Evolutionary conservation across 2,797 vertebrate species (phyloP), one percentile per base, ranked within the genome.

Genomic region (Cichlasoma orientale): DNA sequence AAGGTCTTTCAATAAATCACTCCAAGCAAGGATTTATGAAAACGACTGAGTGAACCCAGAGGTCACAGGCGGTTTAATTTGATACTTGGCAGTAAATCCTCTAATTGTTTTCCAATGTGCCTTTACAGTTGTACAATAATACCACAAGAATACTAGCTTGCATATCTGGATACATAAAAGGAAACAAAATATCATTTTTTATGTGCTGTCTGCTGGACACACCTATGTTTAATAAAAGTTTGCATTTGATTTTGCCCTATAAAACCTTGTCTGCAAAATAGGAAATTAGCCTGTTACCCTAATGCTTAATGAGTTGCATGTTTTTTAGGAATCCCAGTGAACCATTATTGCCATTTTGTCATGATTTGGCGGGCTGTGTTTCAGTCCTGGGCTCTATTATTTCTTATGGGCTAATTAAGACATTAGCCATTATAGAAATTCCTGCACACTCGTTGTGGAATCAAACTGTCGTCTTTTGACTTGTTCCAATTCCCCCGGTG

Each of bases 401-500:
- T 93, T 95, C 93, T 95, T 95, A 94, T 94, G 83, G 91, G 92
- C 93, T 95, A 95, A 96, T 96, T 96, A 96, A 95, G 94, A 94
- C 92, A 93, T 95, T 94, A 94, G 88, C 93, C 85, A 86, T 94
- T 94, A 90, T 92, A 95, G 91, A 94, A 94, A 94, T 94, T 94
- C 92, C 93, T 93, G 82, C 79, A 77, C 88, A 85, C 83, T 89
- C 85, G 90, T 87, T 90, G 82, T 86, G 86, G 88, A 88, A 83
- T 89, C 59, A 87, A 92, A 90, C 66, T 50, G 55, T 87, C 61
- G 71, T 89, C 90, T 93, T 94, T 93, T 33, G 86, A 90, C 89
- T 93, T 31, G 78, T 92, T 95, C 93, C 95, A 95, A 88, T 82
- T 90, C 77, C 85, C 82, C 75, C 4, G 6, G 79, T 75, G 90